A percentile compares a stretch with the other conserved stretches of the same genome.
Conservation (phyloP, 2,888 invertebrate species). For the Spialia ferax region DNA sequence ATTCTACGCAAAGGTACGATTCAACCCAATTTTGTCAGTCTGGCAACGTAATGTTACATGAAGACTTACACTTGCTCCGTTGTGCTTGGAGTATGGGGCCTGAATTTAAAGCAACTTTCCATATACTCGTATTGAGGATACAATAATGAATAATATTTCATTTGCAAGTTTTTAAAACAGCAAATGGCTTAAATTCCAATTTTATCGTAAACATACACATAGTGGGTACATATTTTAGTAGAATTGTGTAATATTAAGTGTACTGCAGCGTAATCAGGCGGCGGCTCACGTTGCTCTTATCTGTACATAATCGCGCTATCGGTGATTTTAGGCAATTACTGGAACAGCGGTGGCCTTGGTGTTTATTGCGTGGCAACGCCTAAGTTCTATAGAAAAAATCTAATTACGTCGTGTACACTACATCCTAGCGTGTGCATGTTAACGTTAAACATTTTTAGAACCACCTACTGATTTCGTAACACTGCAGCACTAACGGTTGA, state of each 20-base stretch:
- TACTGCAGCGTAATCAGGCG: background rate
- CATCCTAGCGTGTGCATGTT: background rate
- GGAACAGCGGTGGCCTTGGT: constrained; percentile 26
- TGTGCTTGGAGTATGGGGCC: background rate
- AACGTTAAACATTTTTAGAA: background rate
- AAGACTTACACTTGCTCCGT: background rate
- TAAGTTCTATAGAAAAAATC: constrained; percentile 19
- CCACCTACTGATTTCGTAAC: background rate
- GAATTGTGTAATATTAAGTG: background rate
- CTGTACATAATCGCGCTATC: constrained; percentile 27
- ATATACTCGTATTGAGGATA: background rate
- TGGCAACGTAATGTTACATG: background rate
- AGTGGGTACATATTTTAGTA: background rate
- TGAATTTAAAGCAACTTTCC: background rate
- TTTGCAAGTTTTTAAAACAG: background rate
- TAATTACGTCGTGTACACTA: background rate
- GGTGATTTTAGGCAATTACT: constrained; percentile 34
- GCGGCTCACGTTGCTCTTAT: constrained; percentile 16
- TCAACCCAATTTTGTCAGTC: constrained; percentile 1
- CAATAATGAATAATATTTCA: background rate
- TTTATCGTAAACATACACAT: too few species aligned
- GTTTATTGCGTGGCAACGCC: constrained; percentile 14
- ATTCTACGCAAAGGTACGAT: constrained; percentile 2
- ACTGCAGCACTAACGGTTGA: background rate
- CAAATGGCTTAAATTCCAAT: too few species aligned